Percentiles rank a stretch among this genome's conserved stretches.
Evolutionary conservation across 2,888 invertebrate species (phyloP).

Genomic region (Diarsia dahlii): DNA sequence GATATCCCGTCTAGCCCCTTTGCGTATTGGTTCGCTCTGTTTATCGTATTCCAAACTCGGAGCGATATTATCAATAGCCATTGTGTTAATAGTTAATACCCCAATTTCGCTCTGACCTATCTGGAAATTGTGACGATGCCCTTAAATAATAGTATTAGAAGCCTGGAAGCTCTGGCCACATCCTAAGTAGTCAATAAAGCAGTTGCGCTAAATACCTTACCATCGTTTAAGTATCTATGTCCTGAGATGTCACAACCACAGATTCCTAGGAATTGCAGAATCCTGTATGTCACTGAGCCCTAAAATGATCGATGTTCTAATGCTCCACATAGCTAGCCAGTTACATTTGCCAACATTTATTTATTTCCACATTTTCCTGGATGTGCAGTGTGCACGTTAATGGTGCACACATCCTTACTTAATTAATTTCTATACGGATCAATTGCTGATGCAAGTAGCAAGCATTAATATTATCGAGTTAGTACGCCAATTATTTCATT

Average conservation of each 20-base stretch:
- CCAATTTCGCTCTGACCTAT: neutral
- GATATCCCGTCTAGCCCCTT: no score
- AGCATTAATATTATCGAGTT: constrained; percentile 6
- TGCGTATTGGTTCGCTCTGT: neutral
- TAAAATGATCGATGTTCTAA: constrained; percentile 37
- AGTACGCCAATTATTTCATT: constrained; percentile 30
- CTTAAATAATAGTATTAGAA: neutral
- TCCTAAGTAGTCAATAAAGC: neutral
- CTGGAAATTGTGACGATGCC: neutral
- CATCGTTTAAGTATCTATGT: constrained; percentile 9
- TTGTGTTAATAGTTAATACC: no score
- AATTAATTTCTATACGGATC: constrained; percentile 16
- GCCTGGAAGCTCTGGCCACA: neutral
- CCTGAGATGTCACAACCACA: constrained; percentile 21
- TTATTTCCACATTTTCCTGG: constrained; percentile 47
- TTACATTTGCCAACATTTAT: constrained; percentile 34
- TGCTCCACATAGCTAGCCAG: neutral
- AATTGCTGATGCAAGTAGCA: constrained; percentile 15
- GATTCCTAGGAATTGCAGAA: constrained; percentile 9
- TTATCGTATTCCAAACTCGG: neutral
- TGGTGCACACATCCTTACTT: constrained; percentile 33
- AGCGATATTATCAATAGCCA: no score
- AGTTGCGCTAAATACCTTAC: constrained; percentile 10
- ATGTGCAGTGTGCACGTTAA: constrained; percentile 33
- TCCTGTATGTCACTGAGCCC: constrained; percentile 22